Evolutionary conservation across 2,888 invertebrate genomes (phyloP).

Genomic region (Euzophera pinguis): DNA sequence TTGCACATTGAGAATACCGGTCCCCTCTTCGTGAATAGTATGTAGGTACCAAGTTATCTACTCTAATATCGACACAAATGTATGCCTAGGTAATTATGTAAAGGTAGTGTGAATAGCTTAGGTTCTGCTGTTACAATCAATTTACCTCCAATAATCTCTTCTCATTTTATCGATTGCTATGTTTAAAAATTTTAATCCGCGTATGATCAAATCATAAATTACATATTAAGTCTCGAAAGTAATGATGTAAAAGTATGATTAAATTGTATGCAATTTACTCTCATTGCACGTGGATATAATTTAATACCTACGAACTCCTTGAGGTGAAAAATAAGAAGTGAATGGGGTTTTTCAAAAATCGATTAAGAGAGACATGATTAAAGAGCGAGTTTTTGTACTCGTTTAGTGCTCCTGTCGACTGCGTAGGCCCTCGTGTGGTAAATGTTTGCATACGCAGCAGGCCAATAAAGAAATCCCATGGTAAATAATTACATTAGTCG

Average conservation of each 20-base stretch:
- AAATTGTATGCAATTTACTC: constrained; percentile 57
- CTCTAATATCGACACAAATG: too few relatives aligned
- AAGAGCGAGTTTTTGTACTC: constrained; percentile 51
- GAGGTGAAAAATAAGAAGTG: constrained; percentile 61
- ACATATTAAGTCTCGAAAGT: constrained; percentile 36
- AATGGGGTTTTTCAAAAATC: constrained; percentile 61
- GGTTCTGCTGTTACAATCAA: neutral
- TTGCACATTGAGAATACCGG: too few relatives aligned
- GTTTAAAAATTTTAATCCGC: constrained; percentile 4
- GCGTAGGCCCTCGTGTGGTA: constrained; percentile 44
- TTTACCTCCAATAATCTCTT: neutral
- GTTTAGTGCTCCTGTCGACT: constrained; percentile 31
- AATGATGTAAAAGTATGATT: constrained; percentile 35
- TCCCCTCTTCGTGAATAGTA: too few relatives aligned
- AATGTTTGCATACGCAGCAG: constrained; percentile 60
- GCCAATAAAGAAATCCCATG: constrained; percentile 56
- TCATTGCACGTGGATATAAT: constrained; percentile 55
- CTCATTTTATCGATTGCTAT: constrained; percentile 4
- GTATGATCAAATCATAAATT: constrained; percentile 33
- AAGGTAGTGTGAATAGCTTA: too few relatives aligned
- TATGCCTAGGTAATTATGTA: too few relatives aligned
- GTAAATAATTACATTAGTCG: constrained; percentile 66
- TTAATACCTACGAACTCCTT: constrained; percentile 44
- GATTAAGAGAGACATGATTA: constrained; percentile 72
- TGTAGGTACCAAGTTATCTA: too few relatives aligned